Evolutionary conservation across 2,113 vertebrate species (phyloP), one percentile per base, ranked within the genome.

Genomic region (Mobula birostris): DNA sequence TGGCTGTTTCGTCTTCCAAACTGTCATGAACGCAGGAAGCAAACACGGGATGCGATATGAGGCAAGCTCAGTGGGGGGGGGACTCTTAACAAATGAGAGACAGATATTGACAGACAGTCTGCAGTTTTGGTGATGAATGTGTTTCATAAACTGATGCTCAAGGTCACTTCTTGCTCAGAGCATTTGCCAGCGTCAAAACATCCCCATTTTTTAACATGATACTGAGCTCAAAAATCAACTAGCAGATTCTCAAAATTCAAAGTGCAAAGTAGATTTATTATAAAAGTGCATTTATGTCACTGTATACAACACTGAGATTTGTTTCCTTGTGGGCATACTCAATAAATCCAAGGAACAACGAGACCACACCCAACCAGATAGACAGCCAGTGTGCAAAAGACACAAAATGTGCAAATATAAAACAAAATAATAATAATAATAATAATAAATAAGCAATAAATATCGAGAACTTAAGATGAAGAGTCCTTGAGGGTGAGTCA

Each of bases 21-120:
- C 85, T 97, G 96, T 97, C 97, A 95, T 97, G 96, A 96, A 96
- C 95, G 95, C 96, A 95, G 96, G 96, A 97, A 97, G 96, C 96
- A 95, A 96, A 96, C 97, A 96, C 96, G 96, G 96, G 96, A 96
- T 96, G 95, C 96, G 48, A 48, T 95, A 95, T 94, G 96, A 97
- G 96, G 96, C 96, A 88, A 94, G 96, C 96, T 66, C 96, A 96
- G 97, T 96, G 82, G 96, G 97, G 95, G 97, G 95, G 94, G 94
- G 94, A 48, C 94, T 94, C 95, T 95, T 95, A 95, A 95, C 96
- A 96, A 95, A 96, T 95, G 96, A 96, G 96, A 95, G 95, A 94
- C 95, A 32, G n/a, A 94, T 96, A 96, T 95, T 96, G 97, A 95
- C 96, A 95, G 96, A 95, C 95, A 79, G 96, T 95, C 94, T 94